phyloP scores from a whole-genome alignment of 2,797 vertebrate species.

The Linurgus olivaceus region DNA sequence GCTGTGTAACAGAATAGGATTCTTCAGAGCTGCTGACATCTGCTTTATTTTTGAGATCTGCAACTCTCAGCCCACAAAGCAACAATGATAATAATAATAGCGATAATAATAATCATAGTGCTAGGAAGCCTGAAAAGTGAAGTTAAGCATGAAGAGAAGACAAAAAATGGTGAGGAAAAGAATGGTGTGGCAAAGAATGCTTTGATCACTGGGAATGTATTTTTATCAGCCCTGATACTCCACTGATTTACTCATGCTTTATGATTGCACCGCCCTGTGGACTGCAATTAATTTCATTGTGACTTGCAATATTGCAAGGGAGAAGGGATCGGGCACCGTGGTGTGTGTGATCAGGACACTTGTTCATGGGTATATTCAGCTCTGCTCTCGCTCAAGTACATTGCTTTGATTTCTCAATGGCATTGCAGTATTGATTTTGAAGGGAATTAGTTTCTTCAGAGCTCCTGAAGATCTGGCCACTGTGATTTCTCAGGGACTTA shows the following conservation, averaged over 20 bases:
- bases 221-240: background rate
- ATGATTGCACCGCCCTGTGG: background rate
- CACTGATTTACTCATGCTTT: constrained; percentile 4
- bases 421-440: constrained; percentile 62
- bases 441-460: constrained; percentile 60
- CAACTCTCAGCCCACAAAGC: constrained; percentile 67
- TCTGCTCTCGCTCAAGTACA: background rate
- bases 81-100: constrained; percentile 68
- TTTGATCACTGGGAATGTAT: background rate
- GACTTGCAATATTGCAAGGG: background rate
- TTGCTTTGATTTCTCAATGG: constrained; percentile 58
- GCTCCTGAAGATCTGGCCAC: constrained; percentile 34
- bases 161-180: background rate
- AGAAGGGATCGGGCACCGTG: background rate
- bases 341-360: background rate
- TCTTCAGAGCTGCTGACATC: constrained; percentile 73
- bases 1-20: constrained; percentile 72
- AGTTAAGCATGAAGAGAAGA: constrained; percentile 37
- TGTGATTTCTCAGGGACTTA: constrained; percentile 29
- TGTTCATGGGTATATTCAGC: constrained; percentile 7
- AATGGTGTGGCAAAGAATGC: background rate
- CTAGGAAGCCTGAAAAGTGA: constrained; percentile 16
- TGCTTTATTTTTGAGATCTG: constrained; percentile 72
- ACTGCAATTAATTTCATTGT: constrained; percentile 34
- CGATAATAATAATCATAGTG: background rate